Evolutionary conservation across 35 echinoderm and acorn worm species (phyloP).

Genomic region (Stichopus chloronotus): DNA sequence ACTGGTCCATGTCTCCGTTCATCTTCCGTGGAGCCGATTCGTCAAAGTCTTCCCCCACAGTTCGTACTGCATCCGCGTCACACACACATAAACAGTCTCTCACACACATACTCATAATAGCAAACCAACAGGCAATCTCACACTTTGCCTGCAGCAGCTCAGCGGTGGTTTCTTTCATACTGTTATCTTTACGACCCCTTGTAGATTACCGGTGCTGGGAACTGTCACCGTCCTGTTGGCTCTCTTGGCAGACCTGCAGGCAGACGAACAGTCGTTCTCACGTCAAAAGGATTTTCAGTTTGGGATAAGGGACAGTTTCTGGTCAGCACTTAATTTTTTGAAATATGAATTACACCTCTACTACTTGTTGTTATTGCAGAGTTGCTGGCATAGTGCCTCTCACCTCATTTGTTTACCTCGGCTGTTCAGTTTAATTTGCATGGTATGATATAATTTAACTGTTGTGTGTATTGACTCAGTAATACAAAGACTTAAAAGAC

Average conservation of each 20-base stretch:
- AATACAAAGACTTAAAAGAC: too few relatives aligned
- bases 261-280: background rate
- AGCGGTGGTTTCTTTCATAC: slow-evolving; percentile 57
- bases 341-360: too few relatives aligned
- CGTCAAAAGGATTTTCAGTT: background rate
- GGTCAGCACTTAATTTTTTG: too few relatives aligned
- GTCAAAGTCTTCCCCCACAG: background rate
- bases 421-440: too few relatives aligned
- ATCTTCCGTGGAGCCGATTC: background rate
- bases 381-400: too few relatives aligned
- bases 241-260: slow-evolving; percentile 69
- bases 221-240: slow-evolving; percentile 61
- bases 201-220: slow-evolving; percentile 65
- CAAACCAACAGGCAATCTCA: slow-evolving; percentile 19
- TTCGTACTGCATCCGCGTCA: background rate
- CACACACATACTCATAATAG: slow-evolving; percentile 18
- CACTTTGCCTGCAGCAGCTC: slow-evolving; percentile 5
- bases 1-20: background rate
- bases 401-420: too few relatives aligned
- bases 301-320: background rate
- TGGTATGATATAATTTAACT: too few relatives aligned
- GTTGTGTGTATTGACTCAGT: too few relatives aligned
- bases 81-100: background rate
- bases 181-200: slow-evolving; percentile 88
- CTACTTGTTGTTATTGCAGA: background rate